Conservation (phyloP, 2,113 vertebrate species). For the Prunella himalayana region DNA sequence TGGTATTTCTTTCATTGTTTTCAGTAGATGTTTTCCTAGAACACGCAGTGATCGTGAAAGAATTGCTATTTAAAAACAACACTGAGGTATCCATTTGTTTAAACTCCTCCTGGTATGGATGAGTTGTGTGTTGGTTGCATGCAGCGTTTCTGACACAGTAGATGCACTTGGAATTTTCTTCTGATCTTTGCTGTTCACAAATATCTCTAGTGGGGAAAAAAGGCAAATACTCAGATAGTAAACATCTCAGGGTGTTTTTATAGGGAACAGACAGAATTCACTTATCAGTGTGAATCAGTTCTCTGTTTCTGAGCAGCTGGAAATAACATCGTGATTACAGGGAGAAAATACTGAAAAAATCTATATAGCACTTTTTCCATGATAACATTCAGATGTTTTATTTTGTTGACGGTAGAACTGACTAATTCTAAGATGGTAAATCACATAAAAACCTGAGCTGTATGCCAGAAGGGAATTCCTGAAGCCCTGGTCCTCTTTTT, state of each 20-base stretch:
- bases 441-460: background rate
- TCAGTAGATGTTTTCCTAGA: constrained; percentile 21
- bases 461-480: background rate
- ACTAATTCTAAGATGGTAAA: background rate
- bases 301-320: background rate
- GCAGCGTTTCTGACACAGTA: background rate
- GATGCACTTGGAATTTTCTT: background rate
- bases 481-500: background rate
- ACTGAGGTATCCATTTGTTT: fast-evolving
- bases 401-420: background rate
- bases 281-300: background rate
- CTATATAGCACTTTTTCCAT: background rate
- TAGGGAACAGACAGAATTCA: background rate
- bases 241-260: background rate
- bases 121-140: background rate
- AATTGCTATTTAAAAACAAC: background rate
- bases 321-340: background rate
- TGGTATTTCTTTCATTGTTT: constrained; percentile 27
- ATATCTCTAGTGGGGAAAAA: background rate
- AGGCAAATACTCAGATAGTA: background rate
- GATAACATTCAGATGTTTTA: background rate
- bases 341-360: background rate
- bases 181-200: background rate
- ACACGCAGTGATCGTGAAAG: background rate
- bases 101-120: background rate